Base-by-base conservation (phyloP, 2,888 invertebrate species). In the Belgica antarctica region DNA sequence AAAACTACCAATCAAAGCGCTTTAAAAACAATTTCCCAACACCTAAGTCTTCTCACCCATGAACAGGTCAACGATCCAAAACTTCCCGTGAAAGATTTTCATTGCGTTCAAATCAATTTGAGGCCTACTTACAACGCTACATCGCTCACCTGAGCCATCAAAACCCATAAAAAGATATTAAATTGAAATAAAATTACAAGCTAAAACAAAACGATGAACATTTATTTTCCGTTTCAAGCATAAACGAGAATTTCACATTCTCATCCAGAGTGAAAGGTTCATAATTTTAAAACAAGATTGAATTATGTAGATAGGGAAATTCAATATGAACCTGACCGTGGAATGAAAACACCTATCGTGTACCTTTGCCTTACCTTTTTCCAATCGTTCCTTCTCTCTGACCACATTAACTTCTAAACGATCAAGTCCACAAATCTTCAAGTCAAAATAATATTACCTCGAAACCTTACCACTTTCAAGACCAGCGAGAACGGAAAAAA, bases 141-240 rank as follows among this genome's bases (percentile, higher is more conserved):
- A 10, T 8, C 34, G 7, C 34, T n/a, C 12, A 46, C 31, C 31
- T 31, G n/a, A n/a, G 34, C 34, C 10, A 34, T 34, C 7, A 10
- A 34, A 34, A 34, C n/a, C 12, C 4, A 46, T n/a, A 12, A 15
- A 52, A 19, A 52, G 5, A 24, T 12, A 25, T 68, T 7, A 47
- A 68, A 68, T 68, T 68, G 68, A 68, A 68, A 68, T 28, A 31
- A 68, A 68, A 68, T 68, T 68, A 47, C 46, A 27, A 65, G 22
- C 8, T 59, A 22, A 25, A 25, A 24, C 25, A 25, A 59, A 59
- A 59, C 65, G 65, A 65, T 65, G 46, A 65, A 22, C 65, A 63
- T 63, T 41, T n/a, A 63, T 63, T n/a, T 31, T 22, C 24, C 22
- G n/a, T 15, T n/a, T n/a, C n/a, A n/a, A 41, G 7, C n/a, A 63